phyloP scores from a whole-genome alignment of 2,797 vertebrate genomes.

The Denticeps clupeoides region DNA sequence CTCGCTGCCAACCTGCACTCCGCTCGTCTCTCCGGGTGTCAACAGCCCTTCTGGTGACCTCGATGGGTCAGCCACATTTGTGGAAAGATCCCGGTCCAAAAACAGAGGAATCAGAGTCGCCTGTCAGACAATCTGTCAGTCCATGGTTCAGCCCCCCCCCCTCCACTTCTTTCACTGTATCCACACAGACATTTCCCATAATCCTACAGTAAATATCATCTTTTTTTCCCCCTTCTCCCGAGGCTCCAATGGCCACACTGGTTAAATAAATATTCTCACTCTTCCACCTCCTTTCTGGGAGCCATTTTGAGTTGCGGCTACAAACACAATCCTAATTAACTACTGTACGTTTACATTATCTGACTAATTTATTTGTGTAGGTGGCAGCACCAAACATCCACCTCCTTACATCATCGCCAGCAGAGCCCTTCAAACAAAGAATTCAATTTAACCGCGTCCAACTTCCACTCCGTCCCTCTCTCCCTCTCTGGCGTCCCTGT shows the following conservation, averaged over 20 bases:
- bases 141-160: constrained; percentile 17
- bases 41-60: constrained; percentile 19
- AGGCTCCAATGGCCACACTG: too few relatives aligned
- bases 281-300: too few relatives aligned
- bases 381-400: too few relatives aligned
- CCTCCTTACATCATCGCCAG: too few relatives aligned
- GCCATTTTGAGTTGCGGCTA: too few relatives aligned
- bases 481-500: constrained; percentile 29
- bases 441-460: constrained; percentile 24
- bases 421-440: constrained; percentile 26
- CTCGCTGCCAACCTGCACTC: constrained; percentile 24
- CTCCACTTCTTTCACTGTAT: background rate
- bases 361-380: too few relatives aligned
- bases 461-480: constrained; percentile 20
- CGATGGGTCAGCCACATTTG: constrained; percentile 4
- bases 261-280: too few relatives aligned
- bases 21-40: constrained; percentile 18
- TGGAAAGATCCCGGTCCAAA: constrained; percentile 32
- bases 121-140: constrained; percentile 30
- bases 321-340: too few relatives aligned
- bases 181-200: constrained; percentile 1
- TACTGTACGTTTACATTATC: too few relatives aligned
- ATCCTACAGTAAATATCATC: constrained; percentile 7
- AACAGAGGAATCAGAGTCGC: constrained; percentile 7
- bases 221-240: background rate